A percentile compares a stretch with the other conserved stretches of the same genome.
phyloP scores from a whole-genome alignment of 2,113 vertebrate species.

The Zapornia atra region DNA sequence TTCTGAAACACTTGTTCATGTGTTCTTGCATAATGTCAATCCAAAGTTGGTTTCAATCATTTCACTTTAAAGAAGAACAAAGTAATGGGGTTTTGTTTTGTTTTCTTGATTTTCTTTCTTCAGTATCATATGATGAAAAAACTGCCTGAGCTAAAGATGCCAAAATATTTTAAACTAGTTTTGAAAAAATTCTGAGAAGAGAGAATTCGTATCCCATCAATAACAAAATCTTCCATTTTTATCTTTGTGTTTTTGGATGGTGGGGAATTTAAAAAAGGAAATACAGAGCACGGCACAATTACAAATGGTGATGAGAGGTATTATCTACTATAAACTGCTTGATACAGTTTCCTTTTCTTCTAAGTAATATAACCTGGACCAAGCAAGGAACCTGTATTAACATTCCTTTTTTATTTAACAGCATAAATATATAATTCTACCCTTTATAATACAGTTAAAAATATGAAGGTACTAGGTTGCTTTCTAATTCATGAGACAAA shows the following conservation, averaged over 20 bases:
- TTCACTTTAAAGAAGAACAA: neutral
- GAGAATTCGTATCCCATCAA: neutral
- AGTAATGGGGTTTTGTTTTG: neutral
- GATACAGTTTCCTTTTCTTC: neutral
- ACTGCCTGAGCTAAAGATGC: neutral
- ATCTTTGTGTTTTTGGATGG: neutral
- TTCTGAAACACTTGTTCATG: neutral
- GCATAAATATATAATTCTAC: no score
- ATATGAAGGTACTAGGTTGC: neutral
- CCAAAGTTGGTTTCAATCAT: neutral
- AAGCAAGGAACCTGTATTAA: neutral
- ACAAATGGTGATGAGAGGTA: neutral
- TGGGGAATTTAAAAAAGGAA: neutral
- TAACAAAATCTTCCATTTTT: neutral
- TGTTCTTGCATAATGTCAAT: neutral
- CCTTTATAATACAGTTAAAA: neutral
- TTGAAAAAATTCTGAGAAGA: neutral
- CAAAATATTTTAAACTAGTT: neutral
- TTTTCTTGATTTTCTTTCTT: neutral
- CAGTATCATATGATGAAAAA: neutral
- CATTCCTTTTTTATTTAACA: neutral
- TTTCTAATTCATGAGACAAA: neutral
- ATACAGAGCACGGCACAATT: neutral
- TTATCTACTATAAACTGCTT: neutral
- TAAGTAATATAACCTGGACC: neutral